Conservation (phyloP, 1,140 invertebrate species). For the Caerostris extrusa region DNA sequence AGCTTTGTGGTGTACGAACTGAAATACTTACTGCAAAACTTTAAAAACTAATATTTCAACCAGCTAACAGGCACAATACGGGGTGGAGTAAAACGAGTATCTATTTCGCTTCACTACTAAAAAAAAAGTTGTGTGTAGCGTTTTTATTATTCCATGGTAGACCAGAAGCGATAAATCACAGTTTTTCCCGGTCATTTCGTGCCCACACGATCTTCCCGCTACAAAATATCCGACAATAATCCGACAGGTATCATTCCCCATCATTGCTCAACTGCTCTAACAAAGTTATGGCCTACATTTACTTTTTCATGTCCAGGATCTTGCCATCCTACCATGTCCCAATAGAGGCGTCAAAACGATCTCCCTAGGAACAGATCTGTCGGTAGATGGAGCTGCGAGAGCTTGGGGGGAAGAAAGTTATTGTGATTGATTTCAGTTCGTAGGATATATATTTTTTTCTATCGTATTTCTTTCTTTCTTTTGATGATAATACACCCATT, state of each 20-base stretch:
- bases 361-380: background rate
- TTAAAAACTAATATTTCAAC: background rate
- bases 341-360: constrained; percentile 38
- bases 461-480: background rate
- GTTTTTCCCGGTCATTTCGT: background rate
- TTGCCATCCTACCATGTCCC: background rate
- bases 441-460: background rate
- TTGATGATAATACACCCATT: constrained; percentile 5
- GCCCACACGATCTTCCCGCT: background rate
- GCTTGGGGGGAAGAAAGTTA: constrained; percentile 12
- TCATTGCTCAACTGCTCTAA: constrained; percentile 45
- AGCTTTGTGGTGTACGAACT: background rate
- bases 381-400: constrained; percentile 32
- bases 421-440: constrained; percentile 48
- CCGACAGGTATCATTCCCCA: constrained; percentile 56
- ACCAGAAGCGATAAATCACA: constrained; percentile 21
- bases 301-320: background rate
- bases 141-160: background rate
- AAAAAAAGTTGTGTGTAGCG: background rate
- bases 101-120: background rate
- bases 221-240: constrained; percentile 51
- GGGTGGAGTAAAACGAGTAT: background rate
- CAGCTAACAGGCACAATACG: background rate
- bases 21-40: background rate
- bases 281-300: constrained; percentile 35